These are phyloP conservation scores for Stercorarius parasiticus DNA, from an alignment of 2,113 vertebrate genomes.

Conservation along the genomic window DNA sequence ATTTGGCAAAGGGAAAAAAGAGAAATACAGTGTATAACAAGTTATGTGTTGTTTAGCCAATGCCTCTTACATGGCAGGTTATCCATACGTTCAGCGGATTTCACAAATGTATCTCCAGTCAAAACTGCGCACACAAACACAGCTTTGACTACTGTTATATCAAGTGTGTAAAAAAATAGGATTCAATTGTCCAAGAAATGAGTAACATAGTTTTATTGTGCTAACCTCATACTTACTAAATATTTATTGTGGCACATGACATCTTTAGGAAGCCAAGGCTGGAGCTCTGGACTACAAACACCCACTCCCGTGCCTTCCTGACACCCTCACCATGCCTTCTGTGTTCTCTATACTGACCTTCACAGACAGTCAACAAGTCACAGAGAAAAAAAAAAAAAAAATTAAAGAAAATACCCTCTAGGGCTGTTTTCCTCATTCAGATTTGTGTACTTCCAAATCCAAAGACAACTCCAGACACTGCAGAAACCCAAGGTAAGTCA, in stretches of 20 bases:
- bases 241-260: neutral
- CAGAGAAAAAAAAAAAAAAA: neutral
- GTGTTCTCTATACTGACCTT: neutral
- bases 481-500: neutral
- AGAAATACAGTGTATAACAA: neutral
- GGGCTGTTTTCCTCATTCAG: neutral
- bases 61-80: neutral
- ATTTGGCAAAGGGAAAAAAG: neutral
- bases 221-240: neutral
- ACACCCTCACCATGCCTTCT: neutral
- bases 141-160: neutral
- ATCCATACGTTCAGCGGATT: neutral
- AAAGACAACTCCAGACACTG: neutral
- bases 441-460: neutral
- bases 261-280: neutral
- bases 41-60: neutral
- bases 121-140: neutral
- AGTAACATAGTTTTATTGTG: neutral
- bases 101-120: neutral
- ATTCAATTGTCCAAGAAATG: neutral
- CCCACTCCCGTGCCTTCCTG: neutral
- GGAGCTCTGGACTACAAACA: neutral
- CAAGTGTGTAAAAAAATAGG: neutral
- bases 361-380: neutral
- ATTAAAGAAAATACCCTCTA: neutral